Evolutionary conservation across 2,113 vertebrate genomes (phyloP).

Genomic region (Myocastor coypus): DNA sequence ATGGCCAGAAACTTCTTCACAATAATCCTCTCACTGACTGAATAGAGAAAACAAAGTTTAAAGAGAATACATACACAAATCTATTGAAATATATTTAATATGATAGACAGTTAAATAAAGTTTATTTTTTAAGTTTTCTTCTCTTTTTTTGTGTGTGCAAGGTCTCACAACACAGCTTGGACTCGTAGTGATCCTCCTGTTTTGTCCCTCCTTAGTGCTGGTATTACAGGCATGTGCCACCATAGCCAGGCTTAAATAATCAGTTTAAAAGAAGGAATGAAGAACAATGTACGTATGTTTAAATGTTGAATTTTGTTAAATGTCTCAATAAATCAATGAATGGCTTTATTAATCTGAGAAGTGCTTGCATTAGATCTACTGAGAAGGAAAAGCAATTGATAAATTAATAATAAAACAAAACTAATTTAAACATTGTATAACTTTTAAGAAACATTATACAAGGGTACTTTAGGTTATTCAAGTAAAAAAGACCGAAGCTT

Average conservation of each 20-base stretch:
- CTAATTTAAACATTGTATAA: too few relatives aligned
- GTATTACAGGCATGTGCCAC: too few relatives aligned
- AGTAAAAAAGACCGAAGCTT: constrained; percentile 9
- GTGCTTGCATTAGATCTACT: background rate
- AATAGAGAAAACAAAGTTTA: background rate
- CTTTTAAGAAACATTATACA: constrained; percentile 36
- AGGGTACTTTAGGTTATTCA: constrained; percentile 2
- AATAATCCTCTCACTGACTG: background rate
- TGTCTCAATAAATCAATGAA: background rate
- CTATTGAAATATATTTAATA: background rate
- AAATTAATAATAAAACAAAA: background rate
- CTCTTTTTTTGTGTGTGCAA: too few relatives aligned
- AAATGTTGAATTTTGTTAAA: background rate
- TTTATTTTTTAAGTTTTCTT: background rate
- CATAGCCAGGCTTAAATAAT: background rate
- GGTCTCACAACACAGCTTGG: too few relatives aligned
- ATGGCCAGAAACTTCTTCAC: background rate
- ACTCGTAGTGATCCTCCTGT: too few relatives aligned
- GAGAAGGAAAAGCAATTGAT: background rate
- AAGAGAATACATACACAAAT: background rate
- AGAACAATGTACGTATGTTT: background rate
- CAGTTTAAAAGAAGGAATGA: background rate
- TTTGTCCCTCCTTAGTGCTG: too few relatives aligned
- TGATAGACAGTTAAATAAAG: background rate
- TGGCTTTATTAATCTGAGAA: background rate